Conservation (phyloP, 2,797 vertebrate genomes). For the Bradypus variegatus region DNA sequence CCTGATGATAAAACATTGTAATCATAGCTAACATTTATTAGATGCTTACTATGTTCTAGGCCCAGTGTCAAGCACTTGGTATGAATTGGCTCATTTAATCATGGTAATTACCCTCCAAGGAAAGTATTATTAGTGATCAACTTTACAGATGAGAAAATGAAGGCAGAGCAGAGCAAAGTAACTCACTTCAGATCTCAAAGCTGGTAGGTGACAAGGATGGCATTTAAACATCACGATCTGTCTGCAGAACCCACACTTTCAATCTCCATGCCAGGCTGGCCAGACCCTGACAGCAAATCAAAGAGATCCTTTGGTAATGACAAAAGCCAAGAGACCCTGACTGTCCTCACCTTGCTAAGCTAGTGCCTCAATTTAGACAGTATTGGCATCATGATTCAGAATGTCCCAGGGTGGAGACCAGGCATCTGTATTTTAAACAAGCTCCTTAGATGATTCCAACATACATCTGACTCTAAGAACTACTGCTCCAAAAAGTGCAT, state of each 20-base stretch:
- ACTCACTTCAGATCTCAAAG: background rate
- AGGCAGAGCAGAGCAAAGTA: background rate
- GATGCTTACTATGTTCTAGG: conserved; percentile 26
- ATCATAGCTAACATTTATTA: conserved; percentile 38
- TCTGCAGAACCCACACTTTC: background rate
- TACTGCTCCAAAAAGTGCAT: background rate
- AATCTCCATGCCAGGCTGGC: background rate
- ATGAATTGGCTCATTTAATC: conserved; percentile 18
- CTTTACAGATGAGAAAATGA: conserved; percentile 48
- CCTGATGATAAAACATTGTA: conserved; percentile 14
- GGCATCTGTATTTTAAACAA: background rate
- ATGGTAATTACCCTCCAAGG: conserved; percentile 5
- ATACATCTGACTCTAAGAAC: background rate
- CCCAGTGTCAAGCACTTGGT: background rate
- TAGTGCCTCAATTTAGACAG: background rate
- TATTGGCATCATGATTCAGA: background rate
- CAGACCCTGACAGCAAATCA: background rate
- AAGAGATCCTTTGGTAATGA: background rate
- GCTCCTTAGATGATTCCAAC: background rate
- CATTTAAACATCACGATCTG: background rate
- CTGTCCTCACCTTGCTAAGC: background rate
- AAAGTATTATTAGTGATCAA: conserved; percentile 23
- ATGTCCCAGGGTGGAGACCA: background rate
- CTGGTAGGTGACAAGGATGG: background rate
- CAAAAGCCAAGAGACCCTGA: background rate